Percentiles rank a stretch among this genome's conserved stretches.
Evolutionary conservation across 2,113 vertebrate species (phyloP).

Genomic region (Aviceda subcristata): DNA sequence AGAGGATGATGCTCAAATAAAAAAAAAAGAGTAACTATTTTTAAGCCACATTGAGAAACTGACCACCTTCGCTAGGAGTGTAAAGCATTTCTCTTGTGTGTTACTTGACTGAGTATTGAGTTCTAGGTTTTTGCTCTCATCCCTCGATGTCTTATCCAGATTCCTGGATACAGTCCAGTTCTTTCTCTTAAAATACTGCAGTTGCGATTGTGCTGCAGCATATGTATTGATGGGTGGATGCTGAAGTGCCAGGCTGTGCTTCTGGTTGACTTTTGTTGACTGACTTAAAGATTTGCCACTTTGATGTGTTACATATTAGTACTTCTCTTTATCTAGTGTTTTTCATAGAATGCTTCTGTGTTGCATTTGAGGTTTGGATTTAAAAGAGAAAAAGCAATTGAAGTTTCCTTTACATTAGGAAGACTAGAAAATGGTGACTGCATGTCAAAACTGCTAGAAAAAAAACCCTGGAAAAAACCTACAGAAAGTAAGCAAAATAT

Average conservation of each 20-base stretch:
- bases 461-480: neutral
- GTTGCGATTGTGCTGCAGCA: neutral
- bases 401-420: neutral
- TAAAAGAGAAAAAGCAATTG: neutral
- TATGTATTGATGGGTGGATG: neutral
- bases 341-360: neutral
- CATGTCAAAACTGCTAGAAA: neutral
- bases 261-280: neutral
- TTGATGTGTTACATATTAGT: neutral
- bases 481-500: neutral
- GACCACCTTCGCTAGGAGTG: neutral
- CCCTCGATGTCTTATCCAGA: neutral
- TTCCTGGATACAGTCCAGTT: conserved; percentile 6
- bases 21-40: neutral
- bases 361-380: neutral
- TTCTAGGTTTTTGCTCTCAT: neutral
- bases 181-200: neutral
- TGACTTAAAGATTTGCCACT: neutral
- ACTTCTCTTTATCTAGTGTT: neutral
- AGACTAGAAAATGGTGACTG: neutral
- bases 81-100: neutral
- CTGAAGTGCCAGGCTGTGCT: conserved; percentile 7
- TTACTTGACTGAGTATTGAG: neutral
- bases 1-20: neutral
- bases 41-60: neutral